Conservation (phyloP, 2,113 vertebrate species). For the Cinclus cinclus region DNA sequence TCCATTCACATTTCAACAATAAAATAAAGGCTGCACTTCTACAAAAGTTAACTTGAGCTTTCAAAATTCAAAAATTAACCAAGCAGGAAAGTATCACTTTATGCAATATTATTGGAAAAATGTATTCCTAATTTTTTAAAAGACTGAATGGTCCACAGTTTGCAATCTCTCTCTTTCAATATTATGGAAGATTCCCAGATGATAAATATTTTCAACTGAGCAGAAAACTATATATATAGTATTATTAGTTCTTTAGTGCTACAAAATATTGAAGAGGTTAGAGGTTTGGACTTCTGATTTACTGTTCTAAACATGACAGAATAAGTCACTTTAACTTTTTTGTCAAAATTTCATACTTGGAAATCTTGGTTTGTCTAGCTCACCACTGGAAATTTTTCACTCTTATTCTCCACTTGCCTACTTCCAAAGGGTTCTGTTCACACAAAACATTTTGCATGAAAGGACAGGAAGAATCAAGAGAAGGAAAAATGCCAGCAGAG, state of each 20-base stretch:
- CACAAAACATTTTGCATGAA: constrained; percentile 10
- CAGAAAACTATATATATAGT: background rate
- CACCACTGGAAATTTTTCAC: background rate
- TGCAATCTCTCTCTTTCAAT: background rate
- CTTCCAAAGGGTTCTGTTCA: background rate
- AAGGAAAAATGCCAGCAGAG: constrained; percentile 34
- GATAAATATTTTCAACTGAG: background rate
- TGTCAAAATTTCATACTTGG: background rate
- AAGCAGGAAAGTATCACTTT: background rate
- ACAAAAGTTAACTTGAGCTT: background rate
- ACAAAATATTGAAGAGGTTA: background rate
- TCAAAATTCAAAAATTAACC: background rate
- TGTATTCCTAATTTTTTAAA: background rate
- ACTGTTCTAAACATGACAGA: background rate
- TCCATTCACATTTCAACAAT: background rate
- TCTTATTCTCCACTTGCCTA: background rate
- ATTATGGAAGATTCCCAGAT: background rate
- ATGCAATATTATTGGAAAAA: background rate
- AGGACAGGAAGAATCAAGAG: constrained; percentile 40
- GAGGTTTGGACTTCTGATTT: background rate
- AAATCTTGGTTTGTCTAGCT: background rate
- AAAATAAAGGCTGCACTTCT: background rate
- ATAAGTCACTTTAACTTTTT: background rate
- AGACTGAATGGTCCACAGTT: background rate
- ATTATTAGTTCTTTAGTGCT: background rate